Conservation (phyloP, 1,140 invertebrate genomes). For the Gryllus bimaculatus region DNA sequence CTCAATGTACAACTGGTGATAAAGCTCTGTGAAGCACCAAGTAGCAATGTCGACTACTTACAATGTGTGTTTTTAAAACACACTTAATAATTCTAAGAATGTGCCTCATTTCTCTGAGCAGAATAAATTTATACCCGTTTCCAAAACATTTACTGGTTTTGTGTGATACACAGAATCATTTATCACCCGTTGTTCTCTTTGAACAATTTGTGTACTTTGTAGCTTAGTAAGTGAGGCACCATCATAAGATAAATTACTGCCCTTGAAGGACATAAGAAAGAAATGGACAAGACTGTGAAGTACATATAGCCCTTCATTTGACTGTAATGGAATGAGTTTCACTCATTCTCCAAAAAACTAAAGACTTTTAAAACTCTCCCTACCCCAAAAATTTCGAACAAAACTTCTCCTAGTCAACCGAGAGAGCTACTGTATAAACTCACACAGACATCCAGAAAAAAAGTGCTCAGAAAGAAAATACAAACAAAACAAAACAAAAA, state of each 20-base stretch:
- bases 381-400: neutral
- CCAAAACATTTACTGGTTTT: neutral
- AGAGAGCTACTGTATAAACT: slow-evolving; percentile 20
- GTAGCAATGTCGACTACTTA: neutral
- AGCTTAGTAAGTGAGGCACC: slow-evolving; percentile 16
- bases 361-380: neutral
- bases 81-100: neutral
- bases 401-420: too few species aligned
- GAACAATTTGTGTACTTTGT: slow-evolving; percentile 15
- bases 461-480: slow-evolving; percentile 16
- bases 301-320: slow-evolving; percentile 14
- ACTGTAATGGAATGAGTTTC: slow-evolving; percentile 6
- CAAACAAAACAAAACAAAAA: slow-evolving; percentile 13
- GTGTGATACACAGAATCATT: neutral
- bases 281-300: slow-evolving; percentile 13
- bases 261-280: slow-evolving; percentile 10
- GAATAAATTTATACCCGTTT: neutral
- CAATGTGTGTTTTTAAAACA: neutral
- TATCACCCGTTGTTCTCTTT: slow-evolving; percentile 10
- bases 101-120: neutral
- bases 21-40: neutral
- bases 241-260: slow-evolving; percentile 15
- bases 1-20: slow-evolving; percentile 13
- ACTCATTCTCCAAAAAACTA: slow-evolving; percentile 6
- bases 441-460: slow-evolving; percentile 19